phyloP scores from a whole-genome alignment of 1,140 invertebrate genomes.

The Oreohelix idahoensis region DNA sequence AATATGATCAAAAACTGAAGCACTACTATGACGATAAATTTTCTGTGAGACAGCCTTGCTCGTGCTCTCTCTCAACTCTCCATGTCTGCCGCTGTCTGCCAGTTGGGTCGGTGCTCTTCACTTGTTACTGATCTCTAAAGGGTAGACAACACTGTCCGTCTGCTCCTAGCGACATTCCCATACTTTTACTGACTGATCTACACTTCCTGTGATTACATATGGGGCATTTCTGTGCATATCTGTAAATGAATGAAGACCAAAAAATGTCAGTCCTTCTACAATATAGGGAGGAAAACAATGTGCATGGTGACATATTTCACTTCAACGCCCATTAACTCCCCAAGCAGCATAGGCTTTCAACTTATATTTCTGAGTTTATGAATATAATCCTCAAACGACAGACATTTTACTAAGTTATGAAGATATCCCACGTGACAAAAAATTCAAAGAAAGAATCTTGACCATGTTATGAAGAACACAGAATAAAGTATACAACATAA shows the following conservation, averaged over 20 bases:
- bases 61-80: neutral
- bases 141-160: neutral
- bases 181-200: constrained; percentile 98
- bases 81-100: neutral
- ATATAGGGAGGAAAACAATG: too few species aligned
- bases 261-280: too few species aligned
- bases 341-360: too few species aligned
- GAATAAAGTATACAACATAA: too few species aligned
- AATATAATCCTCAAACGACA: too few species aligned
- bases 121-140: neutral
- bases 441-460: too few species aligned
- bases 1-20: neutral
- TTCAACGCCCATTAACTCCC: too few species aligned
- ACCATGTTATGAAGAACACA: too few species aligned
- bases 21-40: neutral
- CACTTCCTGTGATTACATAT: constrained; percentile 96
- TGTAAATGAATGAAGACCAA: constrained; percentile 52
- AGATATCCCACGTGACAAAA: too few species aligned
- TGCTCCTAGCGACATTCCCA: constrained; percentile 97
- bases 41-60: neutral
- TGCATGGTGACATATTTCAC: too few species aligned
- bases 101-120: neutral
- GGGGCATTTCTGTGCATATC: constrained; percentile 98
- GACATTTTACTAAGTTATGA: too few species aligned
- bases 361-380: too few species aligned